Percentiles rank a stretch among this genome's conserved stretches.
phyloP scores from a whole-genome alignment of 2,113 vertebrate genomes.

The Pteruthius melanotis region DNA sequence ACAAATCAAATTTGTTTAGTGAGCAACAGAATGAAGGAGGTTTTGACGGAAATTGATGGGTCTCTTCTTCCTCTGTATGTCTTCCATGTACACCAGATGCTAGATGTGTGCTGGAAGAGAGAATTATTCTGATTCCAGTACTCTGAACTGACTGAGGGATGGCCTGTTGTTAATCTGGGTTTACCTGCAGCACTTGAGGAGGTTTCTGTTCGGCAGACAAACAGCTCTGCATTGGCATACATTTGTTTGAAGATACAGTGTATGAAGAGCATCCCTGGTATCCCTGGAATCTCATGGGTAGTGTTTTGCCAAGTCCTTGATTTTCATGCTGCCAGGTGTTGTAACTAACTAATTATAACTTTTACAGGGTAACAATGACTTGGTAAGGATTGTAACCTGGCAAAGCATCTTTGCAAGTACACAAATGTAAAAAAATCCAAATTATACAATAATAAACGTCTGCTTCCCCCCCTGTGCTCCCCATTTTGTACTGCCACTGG shows the following conservation, averaged over 20 bases:
- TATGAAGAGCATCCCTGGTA: neutral
- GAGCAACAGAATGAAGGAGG: neutral
- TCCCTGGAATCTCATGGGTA: neutral
- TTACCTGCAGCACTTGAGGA: neutral
- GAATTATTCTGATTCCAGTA: neutral
- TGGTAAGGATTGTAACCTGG: neutral
- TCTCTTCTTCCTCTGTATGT: neutral
- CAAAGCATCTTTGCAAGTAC: neutral
- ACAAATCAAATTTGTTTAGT: neutral
- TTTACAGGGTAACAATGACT: neutral
- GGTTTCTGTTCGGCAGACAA: neutral
- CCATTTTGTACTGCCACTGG: neutral
- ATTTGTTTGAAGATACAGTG: neutral
- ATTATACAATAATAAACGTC: neutral
- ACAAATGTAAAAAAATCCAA: neutral
- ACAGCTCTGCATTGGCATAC: neutral
- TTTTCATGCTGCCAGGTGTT: neutral
- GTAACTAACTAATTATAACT: neutral
- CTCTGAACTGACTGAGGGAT: neutral
- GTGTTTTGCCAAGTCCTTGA: neutral
- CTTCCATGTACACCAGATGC: neutral
- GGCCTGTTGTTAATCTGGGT: neutral
- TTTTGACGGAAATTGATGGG: neutral
- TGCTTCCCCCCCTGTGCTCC: accelerated
- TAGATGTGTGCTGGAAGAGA: neutral